Percentiles rank a stretch among this genome's conserved stretches.
Conservation (phyloP, 2,888 invertebrate genomes). For the Drosophila eohydei region DNA sequence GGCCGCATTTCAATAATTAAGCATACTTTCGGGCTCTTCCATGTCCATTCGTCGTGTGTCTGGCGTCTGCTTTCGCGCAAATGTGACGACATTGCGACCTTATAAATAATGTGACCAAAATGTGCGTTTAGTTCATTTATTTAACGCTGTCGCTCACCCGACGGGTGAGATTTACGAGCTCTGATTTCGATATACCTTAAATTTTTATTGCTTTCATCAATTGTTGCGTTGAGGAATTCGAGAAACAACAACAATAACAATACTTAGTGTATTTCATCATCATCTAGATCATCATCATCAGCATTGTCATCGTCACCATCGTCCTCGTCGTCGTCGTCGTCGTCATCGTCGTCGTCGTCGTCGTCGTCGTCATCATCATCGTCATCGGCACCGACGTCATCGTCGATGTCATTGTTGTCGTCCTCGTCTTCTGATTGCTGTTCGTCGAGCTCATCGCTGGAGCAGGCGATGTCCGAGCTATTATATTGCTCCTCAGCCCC, state of each 20-base stretch:
- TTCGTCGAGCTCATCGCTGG: conserved; percentile 24
- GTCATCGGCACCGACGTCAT: conserved; percentile 20
- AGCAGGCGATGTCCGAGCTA: conserved; percentile 35
- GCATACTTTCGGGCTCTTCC: conserved; percentile 71
- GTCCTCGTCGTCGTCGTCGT: conserved; percentile 19
- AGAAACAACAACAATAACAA: conserved; percentile 22
- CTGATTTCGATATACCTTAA: conserved; percentile 50
- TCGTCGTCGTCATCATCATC: conserved; percentile 4
- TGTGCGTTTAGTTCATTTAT: conserved; percentile 51
- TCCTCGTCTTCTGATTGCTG: conserved; percentile 17
- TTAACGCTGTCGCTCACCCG: conserved; percentile 11
- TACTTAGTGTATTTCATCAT: conserved; percentile 12
- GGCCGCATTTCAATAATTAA: conserved; percentile 77
- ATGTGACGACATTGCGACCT: conserved; percentile 52
- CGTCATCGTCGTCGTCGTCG: conserved; percentile 21
- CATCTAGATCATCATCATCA: not conserved
- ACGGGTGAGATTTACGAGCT: conserved; percentile 17
- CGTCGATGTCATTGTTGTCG: conserved; percentile 21
- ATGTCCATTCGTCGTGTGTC: conserved; percentile 59
- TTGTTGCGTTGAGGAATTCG: conserved; percentile 30
- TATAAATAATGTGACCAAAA: conserved; percentile 55
- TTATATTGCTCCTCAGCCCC: conserved; percentile 35
- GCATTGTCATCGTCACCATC: conserved; percentile 10
- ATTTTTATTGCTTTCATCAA: conserved; percentile 71
- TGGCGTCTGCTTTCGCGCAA: conserved; percentile 31